phyloP scores from a whole-genome alignment of 2,113 vertebrate genomes.

The Embiotoca jacksoni region DNA sequence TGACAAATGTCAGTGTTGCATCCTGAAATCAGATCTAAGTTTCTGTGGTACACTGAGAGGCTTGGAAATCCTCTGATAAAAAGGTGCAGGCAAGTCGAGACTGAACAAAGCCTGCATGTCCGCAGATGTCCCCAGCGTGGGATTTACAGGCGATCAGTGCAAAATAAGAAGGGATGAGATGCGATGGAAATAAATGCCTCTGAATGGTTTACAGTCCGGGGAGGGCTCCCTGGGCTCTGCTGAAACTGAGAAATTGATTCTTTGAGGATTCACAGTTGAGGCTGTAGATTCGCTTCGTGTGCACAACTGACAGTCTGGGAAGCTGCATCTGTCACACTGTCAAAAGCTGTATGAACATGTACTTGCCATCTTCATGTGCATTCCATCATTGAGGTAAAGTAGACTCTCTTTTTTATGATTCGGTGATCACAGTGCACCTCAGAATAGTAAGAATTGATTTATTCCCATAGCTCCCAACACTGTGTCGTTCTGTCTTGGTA shows the following conservation, averaged over 20 bases:
- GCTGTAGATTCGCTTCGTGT: slow-evolving; percentile 43
- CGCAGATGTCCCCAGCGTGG: slow-evolving; percentile 4
- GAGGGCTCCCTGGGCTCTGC: slow-evolving; percentile 23
- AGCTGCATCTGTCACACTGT: slow-evolving; percentile 9
- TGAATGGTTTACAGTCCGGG: slow-evolving; percentile 42
- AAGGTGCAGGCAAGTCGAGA: slow-evolving; percentile 10
- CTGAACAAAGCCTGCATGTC: slow-evolving; percentile 21
- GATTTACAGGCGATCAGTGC: slow-evolving; percentile 45
- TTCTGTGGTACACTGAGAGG: neutral
- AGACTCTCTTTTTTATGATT: slow-evolving; percentile 3
- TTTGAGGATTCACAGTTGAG: slow-evolving; percentile 35
- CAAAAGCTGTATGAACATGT: neutral
- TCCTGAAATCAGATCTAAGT: neutral
- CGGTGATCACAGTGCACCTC: neutral
- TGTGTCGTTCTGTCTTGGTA: neutral
- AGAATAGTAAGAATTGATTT: slow-evolving; percentile 35
- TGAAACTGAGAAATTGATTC: slow-evolving; percentile 48
- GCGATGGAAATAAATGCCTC: slow-evolving; percentile 41
- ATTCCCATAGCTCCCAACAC: slow-evolving; percentile 16
- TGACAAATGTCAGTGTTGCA: neutral
- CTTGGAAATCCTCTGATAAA: slow-evolving; percentile 13
- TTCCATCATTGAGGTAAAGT: slow-evolving; percentile 25
- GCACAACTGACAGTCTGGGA: neutral
- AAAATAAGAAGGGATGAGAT: slow-evolving; percentile 44
- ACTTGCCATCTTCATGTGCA: neutral